Percentiles rank a stretch among this genome's conserved stretches.
These are phyloP conservation scores for Notiomystis cincta DNA, from an alignment of 2,113 vertebrate species.

Conservation along the genomic window DNA sequence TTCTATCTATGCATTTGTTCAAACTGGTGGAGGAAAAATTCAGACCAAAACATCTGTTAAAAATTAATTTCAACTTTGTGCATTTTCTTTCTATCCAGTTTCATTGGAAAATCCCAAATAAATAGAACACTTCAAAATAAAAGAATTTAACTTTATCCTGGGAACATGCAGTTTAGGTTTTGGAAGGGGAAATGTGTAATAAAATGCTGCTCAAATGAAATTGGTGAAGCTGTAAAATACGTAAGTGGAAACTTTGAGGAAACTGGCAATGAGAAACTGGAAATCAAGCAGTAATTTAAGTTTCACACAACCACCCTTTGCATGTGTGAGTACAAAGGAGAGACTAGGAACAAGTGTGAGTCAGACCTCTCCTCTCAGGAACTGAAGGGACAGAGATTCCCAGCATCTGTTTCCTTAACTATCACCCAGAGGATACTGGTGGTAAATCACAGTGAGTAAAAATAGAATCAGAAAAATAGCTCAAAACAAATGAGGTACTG, in stretches of 20 bases:
- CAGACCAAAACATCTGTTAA: constrained; percentile 45
- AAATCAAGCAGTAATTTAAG: constrained; percentile 83
- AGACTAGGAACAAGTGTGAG: constrained; percentile 77
- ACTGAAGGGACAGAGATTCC: constrained; percentile 87
- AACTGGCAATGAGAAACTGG: constrained; percentile 86
- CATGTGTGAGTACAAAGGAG: constrained; percentile 89
- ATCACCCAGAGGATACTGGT: constrained; percentile 87
- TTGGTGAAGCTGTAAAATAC: constrained; percentile 83
- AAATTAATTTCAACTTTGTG: constrained; percentile 50
- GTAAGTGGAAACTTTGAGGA: constrained; percentile 96
- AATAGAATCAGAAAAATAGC: constrained; percentile 81
- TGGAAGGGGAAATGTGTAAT: constrained; percentile 75
- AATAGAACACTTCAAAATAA: constrained; percentile 57
- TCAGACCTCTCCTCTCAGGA: constrained; percentile 85
- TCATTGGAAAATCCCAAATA: constrained; percentile 71
- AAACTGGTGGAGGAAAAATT: not conserved
- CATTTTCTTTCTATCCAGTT: constrained; percentile 42
- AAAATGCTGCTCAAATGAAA: constrained; percentile 69
- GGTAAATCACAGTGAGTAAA: constrained; percentile 88
- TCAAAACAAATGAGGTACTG: constrained; percentile 63
- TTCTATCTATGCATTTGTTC: not conserved
- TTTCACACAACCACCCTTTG: constrained; percentile 81
- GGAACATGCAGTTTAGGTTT: constrained; percentile 77
- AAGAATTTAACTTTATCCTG: constrained; percentile 80
- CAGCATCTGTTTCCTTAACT: constrained; percentile 98